Evolutionary conservation across 1,140 invertebrate genomes (phyloP), one percentile per base, ranked within the genome.

Genomic region (Ostrea edulis): DNA sequence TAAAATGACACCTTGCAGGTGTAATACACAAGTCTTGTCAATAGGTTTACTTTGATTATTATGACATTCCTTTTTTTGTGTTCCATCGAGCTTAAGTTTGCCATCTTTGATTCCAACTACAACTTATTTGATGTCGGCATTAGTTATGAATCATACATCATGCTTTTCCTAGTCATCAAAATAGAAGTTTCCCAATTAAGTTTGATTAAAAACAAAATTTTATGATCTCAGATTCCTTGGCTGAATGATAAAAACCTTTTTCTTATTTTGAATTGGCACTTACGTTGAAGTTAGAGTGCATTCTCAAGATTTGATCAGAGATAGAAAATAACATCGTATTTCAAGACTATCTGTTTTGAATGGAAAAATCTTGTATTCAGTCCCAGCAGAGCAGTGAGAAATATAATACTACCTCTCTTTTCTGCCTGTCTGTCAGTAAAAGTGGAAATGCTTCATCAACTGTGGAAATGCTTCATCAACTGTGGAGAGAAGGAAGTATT

Each of bases 1-100:
- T 77, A 8, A 77, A 77, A 77, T 35, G 68, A 77, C 68, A 77
- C 22, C 25, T 25, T 77, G 68, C 68, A 77, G 68, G 68, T 77
- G 68, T 77, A 25, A 77, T 77, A 35, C 68, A 77, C 68, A 35
- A 77, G 68, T 71, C 68, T 35, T 71, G 68, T 77, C 68, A 77
- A 14, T 77, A 77, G 25, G 25, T 77, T 14, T 25, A 29, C 29
- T 35, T 77, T 29, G 14, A 25, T 77, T 12, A 77, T 77, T 77
- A 29, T 14, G 22, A 29, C 68, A 17, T 62, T 20, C 58, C 29
- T 77, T 29, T 25, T 58, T 20, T 14, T 25, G 25, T 29, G 22
- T 77, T 77, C 29, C 25, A 29, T 25, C 29, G 14, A 29, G 22
- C 29, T 5, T n/a, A n/a, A 12, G 12, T 25, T n/a, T 29, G 68